Base-by-base conservation (phyloP, 2,888 invertebrate genomes). In the Lypha dubia region DNA sequence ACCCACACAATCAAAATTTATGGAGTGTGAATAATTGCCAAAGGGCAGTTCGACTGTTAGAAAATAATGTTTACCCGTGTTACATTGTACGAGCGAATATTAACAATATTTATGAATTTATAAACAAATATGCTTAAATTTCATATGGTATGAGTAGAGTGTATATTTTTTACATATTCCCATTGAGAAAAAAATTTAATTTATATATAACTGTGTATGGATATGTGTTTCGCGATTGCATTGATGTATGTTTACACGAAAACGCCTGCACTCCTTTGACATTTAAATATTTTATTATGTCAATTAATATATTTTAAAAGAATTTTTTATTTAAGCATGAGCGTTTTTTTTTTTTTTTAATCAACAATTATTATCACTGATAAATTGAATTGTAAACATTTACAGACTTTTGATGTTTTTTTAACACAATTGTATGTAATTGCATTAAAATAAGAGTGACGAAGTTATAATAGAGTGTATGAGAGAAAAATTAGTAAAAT, bases 21-120 rank as follows among this genome's bases (percentile, higher is more conserved):
- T 83, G 73, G 71, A 60, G 83, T 83, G 83, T 77, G 77, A 83
- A 83, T 77, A 77, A 77, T 32, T 60, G 77, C 83, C 83, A 68
- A 35, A 77, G 83, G 82, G 83, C 15, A 83, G 44, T 71, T 82
- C 11, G 4, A 73, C 73, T 75, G 75, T 75, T 75, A 75, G 81
- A 75, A 75, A 81, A 74, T 68, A 63, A 75, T 74, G 67, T 75
- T 79, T 67, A 60, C 51, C n/a, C n/a, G 9, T 80, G 49, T 74
- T 63, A 62, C 58, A 60, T 58, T 67, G 13, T 38, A 35, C 24
- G 67, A 68, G 24, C 24, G 67, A 68, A 76, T 67, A n/a, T 74
- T 74, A 46, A 13, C 20, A 46, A 62, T 49, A 73, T 60, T 73
- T 24, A 38, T 62, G 24, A 24, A 51, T 28, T 51, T 28, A 15